These are phyloP conservation scores for Pristionchus maxplancki DNA, from an alignment of 2,888 invertebrate species.

Conservation along the genomic window DNA sequence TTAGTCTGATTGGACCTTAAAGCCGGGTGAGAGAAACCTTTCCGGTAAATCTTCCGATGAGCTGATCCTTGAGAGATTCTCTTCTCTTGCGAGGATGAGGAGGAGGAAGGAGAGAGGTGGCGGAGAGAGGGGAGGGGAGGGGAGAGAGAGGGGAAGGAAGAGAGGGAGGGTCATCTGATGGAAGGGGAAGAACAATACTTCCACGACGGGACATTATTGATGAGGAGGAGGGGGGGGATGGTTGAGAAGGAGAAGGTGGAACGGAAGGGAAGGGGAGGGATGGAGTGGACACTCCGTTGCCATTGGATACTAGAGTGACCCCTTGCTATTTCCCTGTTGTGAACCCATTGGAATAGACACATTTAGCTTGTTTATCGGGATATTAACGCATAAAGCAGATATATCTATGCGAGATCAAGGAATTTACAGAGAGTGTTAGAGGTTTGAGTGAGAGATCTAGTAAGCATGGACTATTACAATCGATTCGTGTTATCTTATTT, in stretches of 20 bases:
- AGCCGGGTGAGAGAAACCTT: conserved; percentile 23
- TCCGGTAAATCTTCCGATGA: conserved; percentile 57
- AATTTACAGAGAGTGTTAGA: conserved; percentile 10
- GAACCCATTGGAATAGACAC: not conserved
- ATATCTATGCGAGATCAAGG: conserved; percentile 9
- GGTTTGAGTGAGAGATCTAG: conserved; percentile 6
- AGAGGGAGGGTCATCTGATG: conserved; percentile 1
- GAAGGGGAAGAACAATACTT: conserved; percentile 9
- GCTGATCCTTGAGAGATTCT: conserved; percentile 65
- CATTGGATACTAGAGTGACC: conserved; percentile 19
- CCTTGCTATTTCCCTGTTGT: not conserved
- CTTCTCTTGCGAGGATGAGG: conserved; percentile 55
- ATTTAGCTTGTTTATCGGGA: conserved; percentile 23
- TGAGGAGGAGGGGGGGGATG: not conserved
- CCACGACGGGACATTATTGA: conserved; percentile 35
- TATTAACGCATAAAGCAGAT: conserved; percentile 25
- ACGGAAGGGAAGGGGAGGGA: no score
- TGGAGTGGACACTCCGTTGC: conserved; percentile 23
- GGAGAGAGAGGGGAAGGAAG: conserved; percentile 20
- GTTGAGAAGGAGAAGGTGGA: not conserved
- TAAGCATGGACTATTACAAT: not conserved
- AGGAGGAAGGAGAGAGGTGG: not conserved
- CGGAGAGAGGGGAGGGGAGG: not conserved
- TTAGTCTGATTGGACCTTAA: conserved; percentile 15
- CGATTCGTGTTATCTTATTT: not conserved